Percentiles rank a stretch among this genome's conserved stretches.
These are phyloP conservation scores for Sebastes hubbsi DNA, from an alignment of 2,797 vertebrate species.

Conservation along the genomic window DNA sequence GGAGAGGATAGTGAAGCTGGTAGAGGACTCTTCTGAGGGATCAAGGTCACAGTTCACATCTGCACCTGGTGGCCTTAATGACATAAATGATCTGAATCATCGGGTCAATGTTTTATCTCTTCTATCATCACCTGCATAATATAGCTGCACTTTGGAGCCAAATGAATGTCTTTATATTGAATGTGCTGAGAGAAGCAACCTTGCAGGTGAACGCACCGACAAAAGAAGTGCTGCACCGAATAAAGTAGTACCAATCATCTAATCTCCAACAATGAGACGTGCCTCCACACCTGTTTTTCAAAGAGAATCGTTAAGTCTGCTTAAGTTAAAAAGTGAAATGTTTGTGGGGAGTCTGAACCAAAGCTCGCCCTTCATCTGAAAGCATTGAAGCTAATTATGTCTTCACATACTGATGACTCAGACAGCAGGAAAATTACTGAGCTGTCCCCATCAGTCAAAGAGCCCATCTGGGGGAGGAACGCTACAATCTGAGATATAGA, in stretches of 20 bases:
- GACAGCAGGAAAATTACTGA: conserved; percentile 71
- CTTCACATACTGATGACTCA: conserved; percentile 62
- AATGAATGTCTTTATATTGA: conserved; percentile 42
- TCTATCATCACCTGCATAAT: conserved; percentile 56
- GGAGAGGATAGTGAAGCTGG: neutral
- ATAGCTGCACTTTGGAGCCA: conserved; percentile 33
- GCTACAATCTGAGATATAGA: conserved; percentile 32
- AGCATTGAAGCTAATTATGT: conserved; percentile 68
- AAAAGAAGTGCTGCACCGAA: conserved; percentile 5
- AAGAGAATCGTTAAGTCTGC: neutral
- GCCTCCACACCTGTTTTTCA: conserved; percentile 32
- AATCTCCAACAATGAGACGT: conserved; percentile 10
- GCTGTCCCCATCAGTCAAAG: conserved; percentile 65
- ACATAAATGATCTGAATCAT: conserved; percentile 53
- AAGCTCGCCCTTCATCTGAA: conserved; percentile 24
- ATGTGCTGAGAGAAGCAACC: conserved; percentile 53
- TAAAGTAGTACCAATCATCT: conserved; percentile 5
- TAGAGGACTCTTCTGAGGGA: conserved; percentile 2
- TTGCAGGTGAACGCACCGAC: conserved; percentile 36
- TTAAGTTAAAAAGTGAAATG: neutral
- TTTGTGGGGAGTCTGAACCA: conserved; percentile 9
- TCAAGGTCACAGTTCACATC: conserved; percentile 53
- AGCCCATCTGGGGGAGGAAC: conserved; percentile 11
- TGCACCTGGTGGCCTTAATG: conserved; percentile 60
- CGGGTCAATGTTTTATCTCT: conserved; percentile 56